Evolutionary conservation across 2,888 invertebrate species (phyloP).

Genomic region (Parnassius orleans): DNA sequence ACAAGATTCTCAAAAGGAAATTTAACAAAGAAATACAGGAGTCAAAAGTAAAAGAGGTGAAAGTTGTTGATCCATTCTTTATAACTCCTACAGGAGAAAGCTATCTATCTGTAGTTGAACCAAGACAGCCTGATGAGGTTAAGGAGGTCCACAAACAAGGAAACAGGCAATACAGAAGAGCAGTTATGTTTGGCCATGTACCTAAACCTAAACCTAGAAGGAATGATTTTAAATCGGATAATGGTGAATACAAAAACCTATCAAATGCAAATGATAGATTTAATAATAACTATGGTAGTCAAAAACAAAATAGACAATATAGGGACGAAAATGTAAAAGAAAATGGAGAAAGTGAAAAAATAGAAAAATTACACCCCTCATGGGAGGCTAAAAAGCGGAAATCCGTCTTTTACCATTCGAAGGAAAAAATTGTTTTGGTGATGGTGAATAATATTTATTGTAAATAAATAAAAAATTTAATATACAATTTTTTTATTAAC

Average conservation of each 20-base stretch:
- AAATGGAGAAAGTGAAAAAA: conserved; percentile 32
- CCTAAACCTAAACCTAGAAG: conserved; percentile 55
- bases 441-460: conserved; percentile 38
- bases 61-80: conserved; percentile 73
- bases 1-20: conserved; percentile 58
- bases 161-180: conserved; percentile 68
- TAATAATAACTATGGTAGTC: conserved; percentile 28
- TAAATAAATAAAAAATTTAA: conserved; percentile 4
- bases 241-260: conserved; percentile 27
- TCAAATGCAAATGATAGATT: conserved; percentile 38
- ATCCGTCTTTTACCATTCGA: conserved; percentile 67
- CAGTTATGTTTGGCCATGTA: conserved; percentile 69
- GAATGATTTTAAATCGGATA: conserved; percentile 36
- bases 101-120: conserved; percentile 70
- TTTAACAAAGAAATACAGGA: conserved; percentile 53
- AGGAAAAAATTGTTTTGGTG: conserved; percentile 74
- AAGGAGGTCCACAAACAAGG: conserved; percentile 67
- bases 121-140: conserved; percentile 68
- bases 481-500: background rate
- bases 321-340: conserved; percentile 28
- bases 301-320: conserved; percentile 2
- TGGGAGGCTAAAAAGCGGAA: conserved; percentile 78
- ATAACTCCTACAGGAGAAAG: conserved; percentile 68
- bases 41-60: conserved; percentile 39
- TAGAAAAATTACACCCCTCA: conserved; percentile 76